A percentile compares a stretch with the other conserved stretches of the same genome.
Evolutionary conservation across 2,797 vertebrate species (phyloP).

Genomic region (Holocentrus rufus): DNA sequence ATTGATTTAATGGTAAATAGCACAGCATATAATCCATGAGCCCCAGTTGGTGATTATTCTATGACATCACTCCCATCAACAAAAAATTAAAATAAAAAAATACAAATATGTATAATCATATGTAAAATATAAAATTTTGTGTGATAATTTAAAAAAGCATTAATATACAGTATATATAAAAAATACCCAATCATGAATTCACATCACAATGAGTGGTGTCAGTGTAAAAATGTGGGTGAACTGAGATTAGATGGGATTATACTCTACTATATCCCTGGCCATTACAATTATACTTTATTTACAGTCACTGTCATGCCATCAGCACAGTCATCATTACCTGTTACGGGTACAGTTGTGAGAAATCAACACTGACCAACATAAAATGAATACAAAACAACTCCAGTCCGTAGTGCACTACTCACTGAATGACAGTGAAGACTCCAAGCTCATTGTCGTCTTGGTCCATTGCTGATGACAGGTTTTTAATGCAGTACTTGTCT

Average conservation of each 20-base stretch:
- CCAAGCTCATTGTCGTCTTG: conserved; percentile 83
- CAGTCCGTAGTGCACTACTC: conserved; percentile 75
- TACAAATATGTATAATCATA: too few species aligned
- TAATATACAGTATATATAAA: background rate
- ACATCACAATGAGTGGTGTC: background rate
- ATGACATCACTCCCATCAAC: conserved; percentile 2
- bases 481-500: conserved; percentile 58
- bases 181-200: background rate
- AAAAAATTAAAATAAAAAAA: conserved; percentile 17
- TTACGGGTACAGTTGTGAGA: conserved; percentile 16
- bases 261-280: background rate
- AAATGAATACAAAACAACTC: conserved; percentile 26
- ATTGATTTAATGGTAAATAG: conserved; percentile 8
- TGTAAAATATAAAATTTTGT: too few species aligned
- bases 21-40: background rate
- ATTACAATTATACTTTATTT: background rate
- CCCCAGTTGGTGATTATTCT: conserved; percentile 2
- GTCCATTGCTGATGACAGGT: conserved; percentile 79
- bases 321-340: background rate
- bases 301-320: background rate
- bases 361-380: conserved; percentile 44
- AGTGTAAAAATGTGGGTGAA: too few species aligned
- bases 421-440: conserved; percentile 91
- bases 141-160: conserved; percentile 16
- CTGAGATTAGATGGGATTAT: too few species aligned